Conservation (phyloP, 2,113 vertebrate genomes). For the Gymnocephalus cernua region DNA sequence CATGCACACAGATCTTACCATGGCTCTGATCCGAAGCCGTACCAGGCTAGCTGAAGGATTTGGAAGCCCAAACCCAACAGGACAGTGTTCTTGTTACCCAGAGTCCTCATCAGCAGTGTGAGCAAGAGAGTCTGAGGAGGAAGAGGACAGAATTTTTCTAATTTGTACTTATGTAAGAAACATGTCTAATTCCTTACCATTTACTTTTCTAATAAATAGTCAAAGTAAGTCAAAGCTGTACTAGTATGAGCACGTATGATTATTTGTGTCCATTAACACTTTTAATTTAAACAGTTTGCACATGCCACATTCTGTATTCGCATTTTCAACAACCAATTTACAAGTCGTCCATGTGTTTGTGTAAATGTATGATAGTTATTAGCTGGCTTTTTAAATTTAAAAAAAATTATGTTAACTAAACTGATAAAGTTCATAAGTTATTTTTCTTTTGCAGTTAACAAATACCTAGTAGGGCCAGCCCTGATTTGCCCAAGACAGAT, state of each 20-base stretch:
- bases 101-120: constrained; percentile 89
- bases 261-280: not conserved
- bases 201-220: too few species aligned
- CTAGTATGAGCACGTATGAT: not conserved
- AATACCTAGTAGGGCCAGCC: not conserved
- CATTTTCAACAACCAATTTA: not conserved
- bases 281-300: not conserved
- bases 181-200: not conserved
- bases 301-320: not conserved
- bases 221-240: not conserved
- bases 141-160: too few species aligned
- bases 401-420: not conserved
- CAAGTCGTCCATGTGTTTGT: not conserved
- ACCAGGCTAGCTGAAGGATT: constrained; percentile 93
- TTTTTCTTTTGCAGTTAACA: not conserved
- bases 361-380: not conserved
- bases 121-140: constrained; percentile 89
- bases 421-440: not conserved
- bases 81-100: constrained; percentile 95
- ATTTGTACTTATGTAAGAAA: not conserved
- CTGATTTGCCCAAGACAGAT: not conserved
- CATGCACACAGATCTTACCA: constrained; percentile 85
- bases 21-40: constrained; percentile 92
- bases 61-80: constrained; percentile 94
- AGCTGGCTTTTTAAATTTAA: not conserved